Evolutionary conservation across 1,140 invertebrate species (phyloP).

Genomic region (Macrobrachium rosenbergii): DNA sequence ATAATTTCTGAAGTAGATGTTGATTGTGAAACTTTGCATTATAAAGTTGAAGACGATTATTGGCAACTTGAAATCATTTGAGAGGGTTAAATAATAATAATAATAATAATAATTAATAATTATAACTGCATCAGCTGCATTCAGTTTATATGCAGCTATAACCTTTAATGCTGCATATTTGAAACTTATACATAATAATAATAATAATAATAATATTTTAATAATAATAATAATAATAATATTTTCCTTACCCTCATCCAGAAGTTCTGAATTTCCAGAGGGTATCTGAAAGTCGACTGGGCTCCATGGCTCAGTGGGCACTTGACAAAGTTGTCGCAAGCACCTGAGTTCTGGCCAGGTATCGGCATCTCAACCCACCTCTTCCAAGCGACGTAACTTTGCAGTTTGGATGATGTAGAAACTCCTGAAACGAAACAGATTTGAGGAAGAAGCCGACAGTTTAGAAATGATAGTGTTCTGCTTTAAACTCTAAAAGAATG

Average conservation of each 20-base stretch:
- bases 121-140: no score
- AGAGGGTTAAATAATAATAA: no score
- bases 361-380: conserved; percentile 38
- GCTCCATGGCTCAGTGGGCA: neutral
- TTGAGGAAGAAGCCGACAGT: neutral
- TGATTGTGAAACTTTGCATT: neutral
- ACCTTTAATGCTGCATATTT: neutral
- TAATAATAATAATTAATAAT: no score
- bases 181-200: neutral
- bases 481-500: neutral
- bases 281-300: conserved; percentile 20
- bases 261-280: conserved; percentile 9
- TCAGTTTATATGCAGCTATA: neutral
- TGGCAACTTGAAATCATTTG: no score
- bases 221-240: neutral
- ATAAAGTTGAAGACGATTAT: no score
- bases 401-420: neutral
- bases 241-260: conserved; percentile 41
- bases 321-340: neutral
- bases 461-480: neutral
- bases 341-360: neutral
- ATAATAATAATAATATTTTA: conserved; percentile 1
- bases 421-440: neutral
- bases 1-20: neutral
- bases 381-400: conserved; percentile 35